Percentiles rank a stretch among this genome's conserved stretches.
These are phyloP conservation scores for Platysternon megacephalum DNA, from an alignment of 2,113 vertebrate species.

Conservation along the genomic window DNA sequence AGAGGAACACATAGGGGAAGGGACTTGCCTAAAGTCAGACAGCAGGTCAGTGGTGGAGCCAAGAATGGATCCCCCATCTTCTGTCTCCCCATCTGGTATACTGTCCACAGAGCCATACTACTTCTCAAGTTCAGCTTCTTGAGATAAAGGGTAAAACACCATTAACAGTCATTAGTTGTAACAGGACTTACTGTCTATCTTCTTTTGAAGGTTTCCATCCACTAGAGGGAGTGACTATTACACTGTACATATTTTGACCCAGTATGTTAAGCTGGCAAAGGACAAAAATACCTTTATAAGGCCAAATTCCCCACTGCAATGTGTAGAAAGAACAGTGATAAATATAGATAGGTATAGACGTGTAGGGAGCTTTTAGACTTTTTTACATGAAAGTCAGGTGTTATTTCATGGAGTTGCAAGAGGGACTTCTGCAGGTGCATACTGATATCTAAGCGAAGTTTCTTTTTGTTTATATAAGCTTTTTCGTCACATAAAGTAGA, in stretches of 20 bases:
- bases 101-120: neutral
- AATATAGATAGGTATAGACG: neutral
- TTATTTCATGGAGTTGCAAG: slow-evolving; percentile 22
- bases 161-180: neutral
- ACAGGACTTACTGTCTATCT: neutral
- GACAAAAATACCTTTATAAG: neutral
- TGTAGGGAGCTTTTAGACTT: neutral
- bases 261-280: slow-evolving; percentile 6
- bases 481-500: slow-evolving; percentile 13
- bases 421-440: slow-evolving; percentile 15
- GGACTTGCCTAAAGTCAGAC: slow-evolving; percentile 9
- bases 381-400: neutral
- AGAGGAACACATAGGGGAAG: no score
- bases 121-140: slow-evolving; percentile 12
- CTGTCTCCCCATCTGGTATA: neutral
- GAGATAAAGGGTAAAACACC: neutral
- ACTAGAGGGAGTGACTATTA: neutral
- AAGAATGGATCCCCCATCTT: neutral
- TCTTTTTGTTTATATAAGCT: slow-evolving; percentile 42
- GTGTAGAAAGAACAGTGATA: slow-evolving; percentile 6
- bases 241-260: slow-evolving; percentile 15
- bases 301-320: neutral
- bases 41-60: neutral
- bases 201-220: neutral
- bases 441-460: slow-evolving; percentile 52